Evolutionary conservation across 2,113 vertebrate species (phyloP), one percentile per base, ranked within the genome.

Genomic region (Cynopterus brachyotis): DNA sequence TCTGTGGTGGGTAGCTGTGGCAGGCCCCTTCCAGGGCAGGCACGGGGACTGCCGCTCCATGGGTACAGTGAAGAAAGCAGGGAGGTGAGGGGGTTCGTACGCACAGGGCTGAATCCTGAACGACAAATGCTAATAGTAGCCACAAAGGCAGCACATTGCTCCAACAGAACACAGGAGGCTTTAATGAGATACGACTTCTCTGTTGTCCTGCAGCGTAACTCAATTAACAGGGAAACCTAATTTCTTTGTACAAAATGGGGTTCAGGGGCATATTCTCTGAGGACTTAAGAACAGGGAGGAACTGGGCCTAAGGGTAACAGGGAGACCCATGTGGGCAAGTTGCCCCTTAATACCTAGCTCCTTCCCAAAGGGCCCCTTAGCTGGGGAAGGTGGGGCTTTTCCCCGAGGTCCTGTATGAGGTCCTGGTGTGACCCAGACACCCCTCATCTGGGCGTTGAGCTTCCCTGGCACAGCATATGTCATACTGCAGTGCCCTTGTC

Each of bases 131-230:
- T 97, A 97, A 98, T 96, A 97, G 88, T 94, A 83, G 97, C 79
- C 91, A 73, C 95, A 97, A 95, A 98, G 97, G 97, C 94, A 96
- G 91, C 96, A 93, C 97, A 62, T 94, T 79, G 97, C 70, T 98
- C 60, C 96, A 96, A 97, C 62, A 97, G 98, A 95, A 96, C 98
- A 97, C 97, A 76, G 95, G 98, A 98, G 98, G 94, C 93, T 97
- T 97, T 98, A 98, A 97, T 97, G 98, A 98, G 98, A 97, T 97
- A 97, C 96, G 95, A 94, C 97, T 96, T 87, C 97, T 96, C 79
- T 69, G 96, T 96, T 97, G 97, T 96, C 97, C 97, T 97, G 97
- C 98, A 98, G 98, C 97, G 97, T 97, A 98, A 98, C 98, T 98
- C 98, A 98, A 97, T 98, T 96, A 98, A 89, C 97, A 87, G 89